A percentile compares a stretch with the other conserved stretches of the same genome.
These are phyloP conservation scores for Papilio polytes DNA, from an alignment of 1,140 invertebrate species.

Conservation along the genomic window DNA sequence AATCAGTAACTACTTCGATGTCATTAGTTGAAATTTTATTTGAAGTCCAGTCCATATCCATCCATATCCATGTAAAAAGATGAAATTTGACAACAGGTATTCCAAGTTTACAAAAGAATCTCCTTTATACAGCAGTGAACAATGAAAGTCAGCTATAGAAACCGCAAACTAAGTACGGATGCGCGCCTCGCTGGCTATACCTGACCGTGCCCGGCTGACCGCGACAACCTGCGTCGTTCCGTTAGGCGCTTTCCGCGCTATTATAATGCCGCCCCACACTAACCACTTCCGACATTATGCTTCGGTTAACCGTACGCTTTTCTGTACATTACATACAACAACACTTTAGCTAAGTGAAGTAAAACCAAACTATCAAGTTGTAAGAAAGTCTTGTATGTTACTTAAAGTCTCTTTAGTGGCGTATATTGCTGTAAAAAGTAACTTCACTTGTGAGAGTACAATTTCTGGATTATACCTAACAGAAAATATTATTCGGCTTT, in stretches of 20 bases:
- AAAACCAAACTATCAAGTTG: neutral
- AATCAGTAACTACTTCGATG: neutral
- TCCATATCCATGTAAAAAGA: neutral
- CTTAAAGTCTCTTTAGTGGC: neutral
- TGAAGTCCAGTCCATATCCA: neutral
- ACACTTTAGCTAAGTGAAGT: neutral
- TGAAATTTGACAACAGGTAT: too few relatives aligned
- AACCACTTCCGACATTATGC: slow-evolving; percentile 1
- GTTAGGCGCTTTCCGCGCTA: slow-evolving; percentile 30
- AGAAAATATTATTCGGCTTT: neutral
- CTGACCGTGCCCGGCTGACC: slow-evolving; percentile 13
- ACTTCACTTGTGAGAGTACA: neutral
- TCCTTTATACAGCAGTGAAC: neutral
- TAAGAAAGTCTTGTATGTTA: too few relatives aligned
- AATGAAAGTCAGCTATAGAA: slow-evolving; percentile 14
- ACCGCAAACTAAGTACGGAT: slow-evolving; percentile 6
- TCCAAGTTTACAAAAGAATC: neutral
- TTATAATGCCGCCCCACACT: neutral
- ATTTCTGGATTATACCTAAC: neutral
- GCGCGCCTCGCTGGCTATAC: slow-evolving; percentile 20
- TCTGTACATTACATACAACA: neutral
- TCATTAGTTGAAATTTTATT: neutral
- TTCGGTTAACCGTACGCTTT: slow-evolving; percentile 27
- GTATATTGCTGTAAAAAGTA: neutral
- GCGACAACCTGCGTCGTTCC: slow-evolving; percentile 32